Evolutionary conservation across 2,888 invertebrate genomes (phyloP).

Genomic region (Allacma fusca): DNA sequence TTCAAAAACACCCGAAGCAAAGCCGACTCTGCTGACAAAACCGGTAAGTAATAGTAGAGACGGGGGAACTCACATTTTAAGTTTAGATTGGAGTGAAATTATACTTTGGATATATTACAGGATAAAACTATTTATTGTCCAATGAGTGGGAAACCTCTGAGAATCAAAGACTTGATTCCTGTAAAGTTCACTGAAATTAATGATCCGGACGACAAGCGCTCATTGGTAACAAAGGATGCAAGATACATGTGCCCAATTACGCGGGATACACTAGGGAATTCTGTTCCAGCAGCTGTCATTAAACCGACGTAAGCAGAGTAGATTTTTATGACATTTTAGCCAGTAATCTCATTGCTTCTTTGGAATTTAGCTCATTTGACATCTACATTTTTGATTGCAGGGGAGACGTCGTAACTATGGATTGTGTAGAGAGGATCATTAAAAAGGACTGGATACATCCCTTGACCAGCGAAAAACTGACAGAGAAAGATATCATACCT

Average conservation of each 20-base stretch:
- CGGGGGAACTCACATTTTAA: no score
- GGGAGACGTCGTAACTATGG: constrained; percentile 93
- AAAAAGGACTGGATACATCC: constrained; percentile 98
- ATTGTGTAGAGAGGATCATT: constrained; percentile 94
- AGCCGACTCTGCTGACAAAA: constrained; percentile 75
- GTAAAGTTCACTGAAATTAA: constrained; percentile 91
- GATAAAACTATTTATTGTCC: constrained; percentile 82
- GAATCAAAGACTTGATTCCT: constrained; percentile 89
- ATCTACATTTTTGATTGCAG: constrained; percentile 67
- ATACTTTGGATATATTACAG: constrained; percentile 63
- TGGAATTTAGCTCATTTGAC: neutral
- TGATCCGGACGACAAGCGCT: constrained; percentile 85
- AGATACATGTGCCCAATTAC: constrained; percentile 98
- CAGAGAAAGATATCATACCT: constrained; percentile 89
- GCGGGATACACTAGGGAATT: constrained; percentile 92
- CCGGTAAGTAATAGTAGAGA: constrained; percentile 69
- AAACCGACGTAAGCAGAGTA: constrained; percentile 77
- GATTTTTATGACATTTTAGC: constrained; percentile 19
- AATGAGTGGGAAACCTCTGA: constrained; percentile 82
- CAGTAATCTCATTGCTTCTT: neutral
- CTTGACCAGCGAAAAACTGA: constrained; percentile 81
- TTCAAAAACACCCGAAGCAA: constrained; percentile 87
- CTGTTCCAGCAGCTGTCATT: constrained; percentile 91
- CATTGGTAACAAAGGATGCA: constrained; percentile 86
- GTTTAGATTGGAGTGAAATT: no score